Percentiles rank a stretch among this genome's conserved stretches.
Evolutionary conservation across 1,140 invertebrate species (phyloP).

Genomic region (Saxidomus purpurata): DNA sequence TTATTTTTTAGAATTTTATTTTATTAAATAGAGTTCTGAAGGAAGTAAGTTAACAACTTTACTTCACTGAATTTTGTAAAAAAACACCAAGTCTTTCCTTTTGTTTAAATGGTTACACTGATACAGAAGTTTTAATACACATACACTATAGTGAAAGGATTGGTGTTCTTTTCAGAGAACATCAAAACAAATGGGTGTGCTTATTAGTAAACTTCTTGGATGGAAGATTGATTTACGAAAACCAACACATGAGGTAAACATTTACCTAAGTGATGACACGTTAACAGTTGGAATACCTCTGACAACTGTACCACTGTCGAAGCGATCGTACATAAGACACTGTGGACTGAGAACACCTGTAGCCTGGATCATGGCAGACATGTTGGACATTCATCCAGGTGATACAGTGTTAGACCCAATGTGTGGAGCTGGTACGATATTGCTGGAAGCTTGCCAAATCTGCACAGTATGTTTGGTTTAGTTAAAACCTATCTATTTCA

Average conservation of each 20-base stretch:
- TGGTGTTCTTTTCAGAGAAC: conserved; percentile 34
- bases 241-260: conserved; percentile 65
- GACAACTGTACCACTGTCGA: conserved; percentile 73
- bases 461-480: conserved; percentile 35
- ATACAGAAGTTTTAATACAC: no score
- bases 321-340: conserved; percentile 70
- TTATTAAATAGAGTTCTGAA: no score
- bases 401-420: conserved; percentile 76
- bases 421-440: conserved; percentile 75
- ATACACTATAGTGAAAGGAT: no score
- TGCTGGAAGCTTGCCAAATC: conserved; percentile 67
- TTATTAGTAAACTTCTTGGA: conserved; percentile 54
- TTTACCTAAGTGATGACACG: conserved; percentile 74
- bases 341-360: conserved; percentile 72
- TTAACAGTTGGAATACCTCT: conserved; percentile 73
- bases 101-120: no score
- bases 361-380: conserved; percentile 73
- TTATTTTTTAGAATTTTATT: no score
- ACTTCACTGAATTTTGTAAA: no score
- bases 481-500: no score
- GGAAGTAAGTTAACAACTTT: no score
- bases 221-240: conserved; percentile 65
- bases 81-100: no score
- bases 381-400: conserved; percentile 64
- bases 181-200: conserved; percentile 44